phyloP scores from a whole-genome alignment of 2,888 invertebrate species.

The Peribatodes rhomboidaria region DNA sequence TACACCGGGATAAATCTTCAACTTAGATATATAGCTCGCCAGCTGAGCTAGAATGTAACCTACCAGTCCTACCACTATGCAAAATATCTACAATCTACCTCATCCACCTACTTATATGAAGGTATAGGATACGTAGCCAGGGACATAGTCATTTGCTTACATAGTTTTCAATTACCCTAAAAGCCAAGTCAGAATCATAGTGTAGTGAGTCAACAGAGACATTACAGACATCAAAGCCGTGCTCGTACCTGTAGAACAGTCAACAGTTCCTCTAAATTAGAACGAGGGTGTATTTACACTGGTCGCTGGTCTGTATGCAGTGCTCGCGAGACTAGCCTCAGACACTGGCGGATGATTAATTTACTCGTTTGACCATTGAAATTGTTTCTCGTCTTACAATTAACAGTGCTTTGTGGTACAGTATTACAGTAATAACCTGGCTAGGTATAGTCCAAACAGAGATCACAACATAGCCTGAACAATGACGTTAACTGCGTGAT shows the following conservation, averaged over 20 bases:
- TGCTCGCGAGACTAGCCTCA: conserved; percentile 23
- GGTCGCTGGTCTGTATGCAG: conserved; percentile 16
- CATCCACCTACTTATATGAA: too few species aligned
- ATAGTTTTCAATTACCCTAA: conserved; percentile 19
- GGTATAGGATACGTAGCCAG: too few species aligned
- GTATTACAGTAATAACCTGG: neutral
- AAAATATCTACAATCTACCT: too few species aligned
- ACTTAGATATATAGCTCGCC: too few species aligned
- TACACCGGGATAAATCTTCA: too few species aligned
- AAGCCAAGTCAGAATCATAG: conserved; percentile 9
- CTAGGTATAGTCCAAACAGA: too few species aligned
- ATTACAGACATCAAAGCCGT: conserved; percentile 22
- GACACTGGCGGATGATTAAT: conserved; percentile 21
- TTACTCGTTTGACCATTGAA: conserved; percentile 6
- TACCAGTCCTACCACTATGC: too few species aligned
- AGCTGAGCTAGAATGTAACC: too few species aligned
- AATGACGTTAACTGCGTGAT: too few species aligned
- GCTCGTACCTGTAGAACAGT: conserved; percentile 16
- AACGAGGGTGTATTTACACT: conserved; percentile 23
- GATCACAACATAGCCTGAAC: too few species aligned
- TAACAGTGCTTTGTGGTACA: neutral
- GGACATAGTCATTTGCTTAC: neutral
- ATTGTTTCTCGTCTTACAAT: neutral
- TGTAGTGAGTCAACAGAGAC: conserved; percentile 4
- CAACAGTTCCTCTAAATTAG: conserved; percentile 26